These are phyloP conservation scores for Ptiloglossa arizonensis DNA, from an alignment of 1,140 invertebrate species.

Conservation along the genomic window DNA sequence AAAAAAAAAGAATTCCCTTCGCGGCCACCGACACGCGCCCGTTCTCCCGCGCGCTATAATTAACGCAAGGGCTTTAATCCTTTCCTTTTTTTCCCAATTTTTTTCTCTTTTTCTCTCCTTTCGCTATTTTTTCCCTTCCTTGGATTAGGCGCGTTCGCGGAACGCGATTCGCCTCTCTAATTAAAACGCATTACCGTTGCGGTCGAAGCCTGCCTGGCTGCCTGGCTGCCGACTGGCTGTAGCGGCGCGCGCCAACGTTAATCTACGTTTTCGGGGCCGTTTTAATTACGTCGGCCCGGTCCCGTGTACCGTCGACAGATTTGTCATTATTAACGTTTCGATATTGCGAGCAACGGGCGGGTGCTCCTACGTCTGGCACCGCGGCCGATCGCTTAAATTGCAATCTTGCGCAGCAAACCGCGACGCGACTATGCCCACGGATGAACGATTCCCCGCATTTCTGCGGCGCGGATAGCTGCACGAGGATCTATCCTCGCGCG, in stretches of 20 bases:
- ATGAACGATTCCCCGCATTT: conserved; percentile 11
- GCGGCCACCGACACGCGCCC: too few relatives aligned
- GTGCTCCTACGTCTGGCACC: background rate
- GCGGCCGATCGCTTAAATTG: conserved; percentile 12
- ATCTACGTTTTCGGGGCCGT: conserved; percentile 23
- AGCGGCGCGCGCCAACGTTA: conserved; percentile 5
- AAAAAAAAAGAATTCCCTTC: too few relatives aligned
- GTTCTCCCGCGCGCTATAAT: conserved; percentile 31
- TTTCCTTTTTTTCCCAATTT: too few relatives aligned
- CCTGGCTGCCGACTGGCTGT: too few relatives aligned
- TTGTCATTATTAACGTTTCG: conserved; percentile 28
- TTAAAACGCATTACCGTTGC: conserved; percentile 45
- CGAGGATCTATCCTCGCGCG: background rate
- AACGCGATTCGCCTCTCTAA: conserved; percentile 23
- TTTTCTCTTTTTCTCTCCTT: too few relatives aligned
- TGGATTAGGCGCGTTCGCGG: conserved; percentile 13
- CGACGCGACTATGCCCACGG: background rate
- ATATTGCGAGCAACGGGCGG: conserved; percentile 25
- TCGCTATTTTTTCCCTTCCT: background rate
- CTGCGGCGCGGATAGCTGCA: background rate
- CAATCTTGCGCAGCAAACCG: conserved; percentile 32
- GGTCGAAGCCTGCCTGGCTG: background rate
- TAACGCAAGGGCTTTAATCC: conserved; percentile 10
- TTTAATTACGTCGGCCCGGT: conserved; percentile 25
- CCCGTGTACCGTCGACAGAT: background rate